A percentile compares a stretch with the other conserved stretches of the same genome.
These are phyloP conservation scores for Diachasmimorpha longicaudata DNA, from an alignment of 1,140 invertebrate genomes.

Conservation along the genomic window DNA sequence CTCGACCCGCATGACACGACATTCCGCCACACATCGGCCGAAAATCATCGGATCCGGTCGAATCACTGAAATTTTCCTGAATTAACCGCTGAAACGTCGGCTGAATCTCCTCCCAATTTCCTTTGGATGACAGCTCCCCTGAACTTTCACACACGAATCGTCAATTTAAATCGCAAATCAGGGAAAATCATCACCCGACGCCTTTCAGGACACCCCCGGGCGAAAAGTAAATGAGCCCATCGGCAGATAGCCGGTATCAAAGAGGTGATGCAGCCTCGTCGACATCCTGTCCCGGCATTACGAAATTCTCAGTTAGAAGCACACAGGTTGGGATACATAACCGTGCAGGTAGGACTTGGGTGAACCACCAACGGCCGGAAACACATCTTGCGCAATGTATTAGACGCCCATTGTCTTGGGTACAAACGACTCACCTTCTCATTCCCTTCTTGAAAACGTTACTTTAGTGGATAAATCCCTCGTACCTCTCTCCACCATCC, in stretches of 20 bases:
- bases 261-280: constrained; percentile 50
- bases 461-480: not conserved
- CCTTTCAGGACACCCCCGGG: not conserved
- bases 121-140: too few relatives aligned
- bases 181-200: too few relatives aligned
- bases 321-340: not conserved
- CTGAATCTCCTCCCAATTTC: too few relatives aligned
- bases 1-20: not conserved
- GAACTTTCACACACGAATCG: too few relatives aligned
- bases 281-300: constrained; percentile 49
- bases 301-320: not conserved
- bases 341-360: constrained; percentile 48
- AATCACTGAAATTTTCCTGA: too few relatives aligned
- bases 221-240: not conserved
- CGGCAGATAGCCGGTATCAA: not conserved
- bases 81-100: too few relatives aligned
- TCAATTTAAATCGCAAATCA: too few relatives aligned
- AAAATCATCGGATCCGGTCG: not conserved
- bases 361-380: constrained; percentile 51
- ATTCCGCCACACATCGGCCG: not conserved
- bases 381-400: constrained; percentile 50
- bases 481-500: not conserved
- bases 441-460: not conserved
- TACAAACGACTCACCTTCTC: constrained; percentile 17
- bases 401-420: constrained; percentile 51